phyloP scores from a whole-genome alignment of 2,113 vertebrate species.

The Lota lota region DNA sequence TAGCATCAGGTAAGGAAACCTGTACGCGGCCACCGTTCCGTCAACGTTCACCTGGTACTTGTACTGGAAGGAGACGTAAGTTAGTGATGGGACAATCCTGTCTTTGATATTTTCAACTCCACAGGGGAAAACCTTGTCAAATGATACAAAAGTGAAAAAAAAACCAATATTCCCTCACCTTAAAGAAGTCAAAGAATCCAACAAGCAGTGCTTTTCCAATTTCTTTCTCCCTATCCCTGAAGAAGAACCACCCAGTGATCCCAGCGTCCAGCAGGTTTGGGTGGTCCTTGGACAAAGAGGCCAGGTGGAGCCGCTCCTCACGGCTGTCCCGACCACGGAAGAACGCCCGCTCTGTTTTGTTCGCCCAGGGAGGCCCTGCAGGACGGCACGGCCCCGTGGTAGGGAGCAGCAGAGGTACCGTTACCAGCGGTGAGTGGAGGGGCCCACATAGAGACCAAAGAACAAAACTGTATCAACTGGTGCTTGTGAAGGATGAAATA shows the following conservation, averaged over 20 bases:
- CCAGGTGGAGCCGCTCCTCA: slow-evolving; percentile 85
- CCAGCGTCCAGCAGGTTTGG: slow-evolving; percentile 89
- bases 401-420: too few relatives aligned
- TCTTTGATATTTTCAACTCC: too few relatives aligned
- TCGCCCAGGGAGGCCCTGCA: slow-evolving; percentile 82
- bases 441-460: neutral
- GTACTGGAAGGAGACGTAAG: slow-evolving; percentile 64
- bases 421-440: too few relatives aligned
- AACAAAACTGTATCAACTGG: too few relatives aligned
- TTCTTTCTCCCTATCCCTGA: slow-evolving; percentile 85
- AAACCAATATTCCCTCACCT: slow-evolving; percentile 66
- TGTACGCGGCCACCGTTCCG: slow-evolving; percentile 90
- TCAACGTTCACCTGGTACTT: slow-evolving; percentile 95
- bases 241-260: slow-evolving; percentile 95
- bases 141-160: neutral
- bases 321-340: slow-evolving; percentile 91
- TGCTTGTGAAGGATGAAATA: too few relatives aligned
- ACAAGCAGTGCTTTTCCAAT: slow-evolving; percentile 83
- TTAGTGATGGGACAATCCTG: too few relatives aligned
- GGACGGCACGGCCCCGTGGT: neutral
- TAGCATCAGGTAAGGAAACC: slow-evolving; percentile 90
- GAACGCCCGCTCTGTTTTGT: slow-evolving; percentile 85
- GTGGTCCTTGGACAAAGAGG: slow-evolving; percentile 78
- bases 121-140: too few relatives aligned
- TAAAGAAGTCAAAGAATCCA: slow-evolving; percentile 96